phyloP scores from a whole-genome alignment of 2,888 invertebrate genomes.

The Troides oblongomaculatus region DNA sequence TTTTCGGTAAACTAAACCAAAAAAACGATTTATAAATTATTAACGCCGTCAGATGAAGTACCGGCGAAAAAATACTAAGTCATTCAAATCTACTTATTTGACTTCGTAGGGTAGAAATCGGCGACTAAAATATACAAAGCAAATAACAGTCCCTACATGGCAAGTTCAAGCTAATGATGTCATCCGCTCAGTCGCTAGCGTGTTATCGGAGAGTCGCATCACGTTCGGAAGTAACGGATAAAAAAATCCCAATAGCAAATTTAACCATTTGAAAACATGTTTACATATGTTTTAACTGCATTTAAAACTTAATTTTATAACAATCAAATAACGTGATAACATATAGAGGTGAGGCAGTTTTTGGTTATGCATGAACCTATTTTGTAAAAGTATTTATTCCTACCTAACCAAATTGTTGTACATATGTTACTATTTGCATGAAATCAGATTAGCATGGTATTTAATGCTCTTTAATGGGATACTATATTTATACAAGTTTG shows the following conservation, averaged over 20 bases:
- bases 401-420: neutral
- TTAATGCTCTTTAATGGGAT: neutral
- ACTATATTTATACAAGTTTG: neutral
- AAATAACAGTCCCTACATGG: neutral
- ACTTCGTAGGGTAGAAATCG: neutral
- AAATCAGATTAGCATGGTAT: neutral
- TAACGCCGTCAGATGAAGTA: neutral
- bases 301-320: neutral
- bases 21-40: too few species aligned
- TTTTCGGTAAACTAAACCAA: too few species aligned
- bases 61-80: neutral
- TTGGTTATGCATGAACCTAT: neutral
- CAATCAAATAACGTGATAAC: neutral
- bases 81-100: neutral
- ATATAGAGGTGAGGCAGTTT: neutral
- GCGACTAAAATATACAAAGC: conserved; percentile 43
- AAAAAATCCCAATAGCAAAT: neutral
- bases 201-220: neutral
- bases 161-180: neutral
- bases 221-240: neutral
- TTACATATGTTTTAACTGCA: neutral
- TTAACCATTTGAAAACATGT: neutral
- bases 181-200: neutral
- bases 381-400: neutral
- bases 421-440: neutral